phyloP scores from a whole-genome alignment of 2,797 vertebrate genomes.

The Myotis pilosus region DNA sequence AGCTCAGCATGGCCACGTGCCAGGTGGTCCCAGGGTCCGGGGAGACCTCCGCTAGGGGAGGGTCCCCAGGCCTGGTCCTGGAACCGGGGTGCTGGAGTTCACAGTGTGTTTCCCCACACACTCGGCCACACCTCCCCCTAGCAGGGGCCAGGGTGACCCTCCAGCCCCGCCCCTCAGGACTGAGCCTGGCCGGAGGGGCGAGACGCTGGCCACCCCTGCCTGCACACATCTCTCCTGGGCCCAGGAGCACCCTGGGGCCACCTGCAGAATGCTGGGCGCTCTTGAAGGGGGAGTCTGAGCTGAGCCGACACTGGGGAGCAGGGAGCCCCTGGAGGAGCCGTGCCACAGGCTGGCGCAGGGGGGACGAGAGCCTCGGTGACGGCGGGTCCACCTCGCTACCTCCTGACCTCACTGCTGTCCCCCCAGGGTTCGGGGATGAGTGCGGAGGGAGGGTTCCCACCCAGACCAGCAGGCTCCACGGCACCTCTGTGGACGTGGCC shows the following conservation, averaged over 20 bases:
- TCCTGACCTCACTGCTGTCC: not conserved
- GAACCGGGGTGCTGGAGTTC: not conserved
- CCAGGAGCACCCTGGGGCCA: not conserved
- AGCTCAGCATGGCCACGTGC: not conserved
- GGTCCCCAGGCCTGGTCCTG: fast-evolving
- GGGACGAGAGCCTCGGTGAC: not conserved
- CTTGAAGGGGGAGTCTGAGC: not conserved
- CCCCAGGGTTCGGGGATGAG: not conserved
- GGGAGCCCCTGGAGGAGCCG: not conserved
- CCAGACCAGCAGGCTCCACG: not conserved
- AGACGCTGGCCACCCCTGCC: not conserved
- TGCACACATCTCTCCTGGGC: too few species aligned
- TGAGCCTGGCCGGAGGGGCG: fast-evolving
- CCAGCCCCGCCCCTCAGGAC: not conserved
- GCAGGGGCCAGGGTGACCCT: not conserved
- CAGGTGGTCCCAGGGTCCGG: fast-evolving
- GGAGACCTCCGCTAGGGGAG: too few species aligned
- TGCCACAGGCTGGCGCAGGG: not conserved
- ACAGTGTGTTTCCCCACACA: not conserved
- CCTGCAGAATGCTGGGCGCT: not conserved
- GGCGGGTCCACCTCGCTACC: too few species aligned
- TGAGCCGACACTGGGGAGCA: not conserved
- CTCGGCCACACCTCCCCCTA: not conserved
- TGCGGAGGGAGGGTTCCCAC: not conserved
- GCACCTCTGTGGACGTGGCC: not conserved